Conservation (phyloP, 1,140 invertebrate genomes). For the Leucophenga varia region DNA sequence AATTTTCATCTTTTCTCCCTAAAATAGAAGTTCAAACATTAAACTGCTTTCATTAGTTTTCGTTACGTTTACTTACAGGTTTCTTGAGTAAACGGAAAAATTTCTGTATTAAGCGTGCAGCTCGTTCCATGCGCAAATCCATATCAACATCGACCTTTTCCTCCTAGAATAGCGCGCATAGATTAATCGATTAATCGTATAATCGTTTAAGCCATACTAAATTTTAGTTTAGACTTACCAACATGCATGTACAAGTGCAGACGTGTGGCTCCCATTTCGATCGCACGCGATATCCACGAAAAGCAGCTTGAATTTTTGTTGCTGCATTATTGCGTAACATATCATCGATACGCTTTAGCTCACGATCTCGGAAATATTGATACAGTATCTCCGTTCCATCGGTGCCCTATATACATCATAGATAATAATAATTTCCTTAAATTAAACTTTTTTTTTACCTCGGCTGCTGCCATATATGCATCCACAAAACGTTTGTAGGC, state of each 20-base stretch:
- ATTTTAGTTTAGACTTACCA: constrained; percentile 6
- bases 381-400: constrained; percentile 44
- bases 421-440: too few species aligned
- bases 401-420: constrained; percentile 5
- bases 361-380: constrained; percentile 47
- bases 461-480: constrained; percentile 40
- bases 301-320: constrained; percentile 36
- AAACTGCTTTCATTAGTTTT: too few species aligned
- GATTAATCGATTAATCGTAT: too few species aligned
- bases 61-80: too few species aligned
- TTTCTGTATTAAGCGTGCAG: constrained; percentile 30
- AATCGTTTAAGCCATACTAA: neutral
- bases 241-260: constrained; percentile 28
- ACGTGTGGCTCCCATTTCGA: constrained; percentile 19
- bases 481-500: constrained; percentile 50
- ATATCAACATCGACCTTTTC: constrained; percentile 16
- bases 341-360: constrained; percentile 32
- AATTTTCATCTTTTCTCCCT: too few species aligned
- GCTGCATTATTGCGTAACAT: constrained; percentile 24
- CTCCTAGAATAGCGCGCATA: constrained; percentile 7
- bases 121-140: constrained; percentile 6
- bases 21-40: too few species aligned
- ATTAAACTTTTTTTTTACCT: too few species aligned
- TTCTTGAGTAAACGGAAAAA: constrained; percentile 29
- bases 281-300: constrained; percentile 33